Evolutionary conservation across 2,888 invertebrate species (phyloP), one percentile per base, ranked within the genome.

Genomic region (Nomada lathburiana): DNA sequence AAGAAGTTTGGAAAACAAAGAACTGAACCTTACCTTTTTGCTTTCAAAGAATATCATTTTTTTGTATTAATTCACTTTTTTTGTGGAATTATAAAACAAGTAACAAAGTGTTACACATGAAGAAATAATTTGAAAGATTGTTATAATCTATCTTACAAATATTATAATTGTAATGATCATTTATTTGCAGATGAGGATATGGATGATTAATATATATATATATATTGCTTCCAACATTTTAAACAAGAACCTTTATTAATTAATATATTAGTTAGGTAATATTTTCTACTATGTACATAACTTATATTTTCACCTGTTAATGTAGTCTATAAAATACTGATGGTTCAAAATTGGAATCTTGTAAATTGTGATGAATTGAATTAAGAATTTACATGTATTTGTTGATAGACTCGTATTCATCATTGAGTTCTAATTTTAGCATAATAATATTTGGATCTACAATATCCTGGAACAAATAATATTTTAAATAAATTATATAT

Each of bases 381-480:
- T 67, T 16, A 44, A 78, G 23, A 13, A 18, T 62, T 80, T 47
- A 69, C 26, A 81, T 62, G 62, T 72, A 76, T 72, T 76, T 78
- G 44, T 75, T 67, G 18, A 74, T 77, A 23, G 65, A 62, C 36
- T 83, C 77, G 36, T 90, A 60, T 60, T 90, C 89, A 83, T 91
- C 86, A 60, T 92, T 90, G 13, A 92, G 83, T 77, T 89, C 86
- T 60, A 91, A 82, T 80, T 92, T 92, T 23, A 93, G 76, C 76
- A 92, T 87, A 26, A 92, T 78, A 57, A 93, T 76, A 74, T 90
- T 86, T 29, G 93, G 93, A 77, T 93, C 92, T 26, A 92, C 89
- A 26, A 92, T 86, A 62, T 89, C 91, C 93, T 93, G 75, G 50
- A 90, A 87, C 42, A 67, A 78, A 36, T 20, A 13, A 44, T 59